Conservation (phyloP, 2,888 invertebrate genomes). For the Mallateleia sp. region DNA sequence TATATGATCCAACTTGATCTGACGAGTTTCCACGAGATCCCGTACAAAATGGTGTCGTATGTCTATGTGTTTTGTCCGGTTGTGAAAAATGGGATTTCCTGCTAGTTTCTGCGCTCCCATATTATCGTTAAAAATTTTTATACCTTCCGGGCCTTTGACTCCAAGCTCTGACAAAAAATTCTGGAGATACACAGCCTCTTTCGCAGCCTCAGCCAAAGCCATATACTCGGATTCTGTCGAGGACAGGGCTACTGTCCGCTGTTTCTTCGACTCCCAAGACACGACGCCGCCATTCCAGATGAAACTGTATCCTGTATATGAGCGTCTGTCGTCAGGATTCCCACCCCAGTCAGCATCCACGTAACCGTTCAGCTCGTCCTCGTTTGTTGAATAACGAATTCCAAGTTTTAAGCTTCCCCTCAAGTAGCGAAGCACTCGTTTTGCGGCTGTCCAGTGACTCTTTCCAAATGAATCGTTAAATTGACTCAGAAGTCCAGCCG, state of each 20-base stretch:
- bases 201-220: slow-evolving; percentile 1
- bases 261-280: too few species aligned
- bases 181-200: not conserved
- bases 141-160: too few species aligned
- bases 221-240: too few species aligned
- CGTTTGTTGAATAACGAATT: not conserved
- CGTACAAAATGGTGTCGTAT: too few species aligned
- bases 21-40: not conserved
- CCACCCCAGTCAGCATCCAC: slow-evolving; percentile 24
- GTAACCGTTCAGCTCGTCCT: slow-evolving; percentile 1
- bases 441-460: too few species aligned
- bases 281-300: slow-evolving; percentile 1
- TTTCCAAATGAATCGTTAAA: not conserved
- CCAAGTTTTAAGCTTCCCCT: too few species aligned
- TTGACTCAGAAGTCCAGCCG: not conserved
- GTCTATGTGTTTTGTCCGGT: not conserved
- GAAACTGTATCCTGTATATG: slow-evolving; percentile 19
- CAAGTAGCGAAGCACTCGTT: too few species aligned
- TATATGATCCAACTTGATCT: too few species aligned
- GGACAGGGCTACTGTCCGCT: too few species aligned
- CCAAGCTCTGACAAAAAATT: not conserved
- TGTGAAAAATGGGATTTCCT: not conserved
- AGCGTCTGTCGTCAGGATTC: not conserved
- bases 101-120: slow-evolving; percentile 10
- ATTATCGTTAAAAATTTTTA: not conserved